These are phyloP conservation scores for Rhopalosiphum padi DNA, from an alignment of 1,140 invertebrate genomes.

Conservation along the genomic window DNA sequence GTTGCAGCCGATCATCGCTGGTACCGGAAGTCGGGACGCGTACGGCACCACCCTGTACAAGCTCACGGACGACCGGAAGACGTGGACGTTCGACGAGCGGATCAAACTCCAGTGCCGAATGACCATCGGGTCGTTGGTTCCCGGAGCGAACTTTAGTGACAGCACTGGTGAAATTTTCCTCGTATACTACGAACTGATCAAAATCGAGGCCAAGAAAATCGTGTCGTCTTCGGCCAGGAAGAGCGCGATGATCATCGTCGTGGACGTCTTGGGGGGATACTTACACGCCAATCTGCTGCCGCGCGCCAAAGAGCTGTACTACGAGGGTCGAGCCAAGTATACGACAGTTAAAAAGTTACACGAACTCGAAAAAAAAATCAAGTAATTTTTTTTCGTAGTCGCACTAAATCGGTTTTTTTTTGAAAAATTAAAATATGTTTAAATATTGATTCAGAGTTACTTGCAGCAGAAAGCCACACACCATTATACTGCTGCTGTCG, in stretches of 20 bases:
- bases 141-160: background rate
- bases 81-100: background rate
- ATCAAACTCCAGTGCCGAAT: background rate
- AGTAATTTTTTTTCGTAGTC: background rate
- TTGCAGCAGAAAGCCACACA: background rate
- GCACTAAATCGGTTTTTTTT: background rate
- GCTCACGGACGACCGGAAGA: background rate
- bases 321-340: background rate
- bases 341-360: background rate
- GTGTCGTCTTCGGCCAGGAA: background rate
- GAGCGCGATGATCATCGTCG: background rate
- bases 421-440: background rate
- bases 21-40: too few relatives aligned
- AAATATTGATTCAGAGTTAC: background rate
- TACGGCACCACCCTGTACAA: background rate
- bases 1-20: too few relatives aligned
- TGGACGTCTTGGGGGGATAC: background rate
- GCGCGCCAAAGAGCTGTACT: background rate
- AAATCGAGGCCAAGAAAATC: background rate
- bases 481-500: background rate
- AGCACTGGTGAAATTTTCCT: background rate
- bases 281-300: background rate
- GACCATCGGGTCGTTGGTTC: background rate
- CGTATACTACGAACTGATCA: background rate
- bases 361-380: background rate